A percentile compares a stretch with the other conserved stretches of the same genome.
Evolutionary conservation across 2,888 invertebrate species (phyloP).

Genomic region (Acleris sparsana): DNA sequence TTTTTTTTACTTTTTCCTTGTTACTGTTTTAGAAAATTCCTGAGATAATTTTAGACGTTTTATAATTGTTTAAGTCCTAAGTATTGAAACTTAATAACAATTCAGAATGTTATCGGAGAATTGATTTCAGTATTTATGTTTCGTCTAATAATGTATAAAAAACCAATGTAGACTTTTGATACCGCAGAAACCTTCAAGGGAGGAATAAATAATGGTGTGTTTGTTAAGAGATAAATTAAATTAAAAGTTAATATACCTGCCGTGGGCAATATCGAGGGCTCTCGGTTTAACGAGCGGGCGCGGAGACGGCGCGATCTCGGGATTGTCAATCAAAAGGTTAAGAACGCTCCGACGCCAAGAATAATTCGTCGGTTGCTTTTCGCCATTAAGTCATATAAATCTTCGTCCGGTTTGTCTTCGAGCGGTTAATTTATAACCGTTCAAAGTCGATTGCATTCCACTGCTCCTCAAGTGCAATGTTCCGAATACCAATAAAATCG

Average conservation of each 20-base stretch:
- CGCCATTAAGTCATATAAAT: conserved; percentile 51
- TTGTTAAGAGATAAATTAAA: conserved; percentile 10
- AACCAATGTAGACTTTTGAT: too few species aligned
- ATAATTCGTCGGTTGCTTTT: conserved; percentile 42
- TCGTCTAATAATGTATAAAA: too few species aligned
- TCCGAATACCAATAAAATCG: conserved; percentile 38
- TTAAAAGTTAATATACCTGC: conserved; percentile 14
- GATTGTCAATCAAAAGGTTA: conserved; percentile 43
- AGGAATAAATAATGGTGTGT: background rate
- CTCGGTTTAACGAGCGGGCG: conserved; percentile 38
- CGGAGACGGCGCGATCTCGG: conserved; percentile 22
- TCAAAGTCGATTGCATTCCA: conserved; percentile 44
- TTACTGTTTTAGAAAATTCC: conserved; percentile 41
- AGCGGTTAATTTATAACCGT: conserved; percentile 50
- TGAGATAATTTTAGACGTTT: conserved; percentile 9
- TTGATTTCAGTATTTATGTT: too few species aligned
- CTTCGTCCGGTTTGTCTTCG: conserved; percentile 45
- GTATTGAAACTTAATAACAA: too few species aligned
- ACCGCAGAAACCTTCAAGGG: background rate
- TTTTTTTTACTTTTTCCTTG: conserved; percentile 59
- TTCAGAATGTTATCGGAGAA: too few species aligned
- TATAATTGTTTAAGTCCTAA: background rate
- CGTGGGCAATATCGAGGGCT: conserved; percentile 19
- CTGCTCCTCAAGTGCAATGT: conserved; percentile 37
- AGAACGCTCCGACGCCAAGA: conserved; percentile 39